These are phyloP conservation scores for Tetranychus piercei DNA, from an alignment of 2,888 invertebrate species.

Conservation along the genomic window DNA sequence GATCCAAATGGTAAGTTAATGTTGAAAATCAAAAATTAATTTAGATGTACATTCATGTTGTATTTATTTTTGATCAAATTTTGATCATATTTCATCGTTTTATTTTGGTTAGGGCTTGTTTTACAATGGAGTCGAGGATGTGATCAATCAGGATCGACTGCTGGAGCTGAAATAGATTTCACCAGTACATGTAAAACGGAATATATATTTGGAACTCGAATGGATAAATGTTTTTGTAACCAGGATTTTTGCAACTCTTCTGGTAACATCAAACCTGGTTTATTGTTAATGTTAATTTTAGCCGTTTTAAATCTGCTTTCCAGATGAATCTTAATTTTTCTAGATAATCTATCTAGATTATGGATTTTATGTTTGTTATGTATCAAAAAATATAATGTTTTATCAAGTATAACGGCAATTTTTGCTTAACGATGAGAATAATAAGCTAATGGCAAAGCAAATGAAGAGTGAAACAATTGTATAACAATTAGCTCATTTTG, in stretches of 20 bases:
- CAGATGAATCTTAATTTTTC: too few relatives aligned
- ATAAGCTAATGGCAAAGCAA: too few relatives aligned
- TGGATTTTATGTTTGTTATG: too few relatives aligned
- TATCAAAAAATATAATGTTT: too few relatives aligned
- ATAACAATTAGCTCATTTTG: too few relatives aligned
- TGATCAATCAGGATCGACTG: conserved; percentile 6
- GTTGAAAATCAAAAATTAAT: too few relatives aligned
- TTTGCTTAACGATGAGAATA: too few relatives aligned
- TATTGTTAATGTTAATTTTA: neutral
- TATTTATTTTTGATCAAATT: neutral
- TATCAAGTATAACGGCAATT: too few relatives aligned
- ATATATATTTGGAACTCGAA: conserved; percentile 19
- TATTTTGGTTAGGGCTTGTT: neutral
- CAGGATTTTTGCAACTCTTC: conserved; percentile 17
- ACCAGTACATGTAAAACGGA: conserved; percentile 16
- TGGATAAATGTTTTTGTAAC: conserved; percentile 21
- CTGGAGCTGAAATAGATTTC: neutral
- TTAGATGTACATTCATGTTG: too few relatives aligned
- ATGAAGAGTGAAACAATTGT: too few relatives aligned
- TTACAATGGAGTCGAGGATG: conserved; percentile 8
- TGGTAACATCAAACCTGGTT: neutral
- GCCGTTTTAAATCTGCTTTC: too few relatives aligned
- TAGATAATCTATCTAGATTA: too few relatives aligned
- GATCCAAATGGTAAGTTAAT: conserved; percentile 19
- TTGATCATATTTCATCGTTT: neutral